Evolutionary conservation across 2,888 invertebrate species (phyloP).

Genomic region (Biston betularia): DNA sequence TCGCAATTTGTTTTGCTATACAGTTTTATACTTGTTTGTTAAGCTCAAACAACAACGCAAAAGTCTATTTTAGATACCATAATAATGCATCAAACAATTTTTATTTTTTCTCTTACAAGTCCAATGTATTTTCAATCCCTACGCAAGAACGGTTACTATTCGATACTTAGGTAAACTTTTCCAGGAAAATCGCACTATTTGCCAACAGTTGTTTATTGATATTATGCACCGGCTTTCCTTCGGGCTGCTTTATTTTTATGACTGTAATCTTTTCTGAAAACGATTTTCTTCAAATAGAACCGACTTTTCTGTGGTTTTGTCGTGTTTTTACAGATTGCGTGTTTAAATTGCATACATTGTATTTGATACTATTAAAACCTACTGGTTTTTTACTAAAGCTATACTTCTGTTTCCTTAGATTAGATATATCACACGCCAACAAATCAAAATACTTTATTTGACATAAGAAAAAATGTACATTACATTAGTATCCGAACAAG

Average conservation of each 20-base stretch:
- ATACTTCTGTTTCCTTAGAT: no score
- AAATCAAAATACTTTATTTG: no score
- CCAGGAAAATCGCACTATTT: conserved; percentile 64
- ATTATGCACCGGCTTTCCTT: conserved; percentile 49
- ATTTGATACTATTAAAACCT: background rate
- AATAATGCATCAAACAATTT: no score
- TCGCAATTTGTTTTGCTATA: no score
- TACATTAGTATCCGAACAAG: no score
- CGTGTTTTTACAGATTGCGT: background rate
- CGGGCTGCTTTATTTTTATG: conserved; percentile 21
- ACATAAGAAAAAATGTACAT: no score
- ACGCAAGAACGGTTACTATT: conserved; percentile 39
- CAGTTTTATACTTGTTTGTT: no score
- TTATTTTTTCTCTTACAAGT: no score
- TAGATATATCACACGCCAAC: background rate
- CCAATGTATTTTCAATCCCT: conserved; percentile 39
- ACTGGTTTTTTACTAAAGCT: background rate
- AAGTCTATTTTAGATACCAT: no score
- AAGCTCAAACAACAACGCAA: no score
- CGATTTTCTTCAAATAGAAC: conserved; percentile 5
- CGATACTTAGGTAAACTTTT: conserved; percentile 61
- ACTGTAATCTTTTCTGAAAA: conserved; percentile 18
- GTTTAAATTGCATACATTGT: no score
- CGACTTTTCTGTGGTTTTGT: background rate
- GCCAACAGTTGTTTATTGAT: conserved; percentile 65